These are phyloP conservation scores for Mionectes macconnelli DNA, from an alignment of 2,113 vertebrate species.

Conservation along the genomic window DNA sequence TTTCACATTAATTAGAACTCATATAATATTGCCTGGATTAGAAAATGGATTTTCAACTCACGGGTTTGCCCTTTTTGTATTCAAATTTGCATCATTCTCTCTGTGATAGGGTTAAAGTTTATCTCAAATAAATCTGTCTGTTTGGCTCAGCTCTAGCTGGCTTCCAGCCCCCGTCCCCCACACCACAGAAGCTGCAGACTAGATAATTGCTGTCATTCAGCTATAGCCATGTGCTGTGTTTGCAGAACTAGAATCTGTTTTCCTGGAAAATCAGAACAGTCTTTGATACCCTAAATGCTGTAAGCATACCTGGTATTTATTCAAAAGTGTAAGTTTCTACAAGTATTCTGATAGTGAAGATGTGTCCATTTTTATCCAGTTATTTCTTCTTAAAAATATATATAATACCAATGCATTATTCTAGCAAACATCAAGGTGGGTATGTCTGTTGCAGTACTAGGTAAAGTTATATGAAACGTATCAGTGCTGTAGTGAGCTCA, in stretches of 20 bases:
- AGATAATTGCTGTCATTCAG: slow-evolving; percentile 20
- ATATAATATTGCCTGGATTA: not conserved
- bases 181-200: not conserved
- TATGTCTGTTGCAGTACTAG: not conserved
- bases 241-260: not conserved
- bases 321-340: not conserved
- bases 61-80: not conserved
- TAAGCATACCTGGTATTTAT: not conserved
- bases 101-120: not conserved
- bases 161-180: not conserved
- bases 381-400: not conserved
- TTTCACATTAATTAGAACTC: not conserved
- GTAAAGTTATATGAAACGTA: not conserved
- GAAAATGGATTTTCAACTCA: not conserved
- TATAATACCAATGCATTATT: not conserved
- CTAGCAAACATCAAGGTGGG: not conserved
- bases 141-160: not conserved
- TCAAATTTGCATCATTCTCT: not conserved
- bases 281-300: not conserved
- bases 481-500: not conserved
- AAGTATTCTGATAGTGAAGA: not conserved
- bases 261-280: not conserved
- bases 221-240: not conserved
- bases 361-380: not conserved
- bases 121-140: slow-evolving; percentile 36